Percentiles rank a stretch among this genome's conserved stretches.
Evolutionary conservation across 2,113 vertebrate species (phyloP).

Genomic region (Puntigrus tetrazona): DNA sequence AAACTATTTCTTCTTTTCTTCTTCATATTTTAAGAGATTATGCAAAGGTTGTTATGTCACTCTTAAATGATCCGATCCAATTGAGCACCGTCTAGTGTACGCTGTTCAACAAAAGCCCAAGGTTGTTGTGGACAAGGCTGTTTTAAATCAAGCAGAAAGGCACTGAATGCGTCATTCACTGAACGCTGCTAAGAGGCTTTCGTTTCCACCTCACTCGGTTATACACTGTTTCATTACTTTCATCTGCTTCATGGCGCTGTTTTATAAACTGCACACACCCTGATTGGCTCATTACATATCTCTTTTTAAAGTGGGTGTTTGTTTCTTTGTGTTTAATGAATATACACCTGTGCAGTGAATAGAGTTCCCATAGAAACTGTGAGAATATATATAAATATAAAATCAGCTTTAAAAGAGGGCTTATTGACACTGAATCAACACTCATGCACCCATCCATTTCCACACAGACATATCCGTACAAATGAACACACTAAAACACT

Average conservation of each 20-base stretch:
- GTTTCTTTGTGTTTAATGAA: constrained; percentile 30
- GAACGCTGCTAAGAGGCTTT: constrained; percentile 13
- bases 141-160: neutral
- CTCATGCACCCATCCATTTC: neutral
- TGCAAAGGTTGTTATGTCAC: constrained; percentile 1
- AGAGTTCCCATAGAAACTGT: constrained; percentile 19
- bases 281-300: constrained; percentile 37
- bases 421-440: neutral
- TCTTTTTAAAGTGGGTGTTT: neutral
- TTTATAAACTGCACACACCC: neutral
- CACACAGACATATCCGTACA: neutral
- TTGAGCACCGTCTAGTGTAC: neutral
- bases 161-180: constrained; percentile 25
- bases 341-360: neutral
- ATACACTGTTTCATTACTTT: constrained; percentile 21
- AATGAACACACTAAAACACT: neutral
- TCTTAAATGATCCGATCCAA: constrained; percentile 17
- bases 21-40: neutral
- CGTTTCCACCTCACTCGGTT: neutral
- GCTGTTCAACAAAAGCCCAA: neutral
- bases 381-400: neutral
- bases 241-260: neutral
- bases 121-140: constrained; percentile 17
- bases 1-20: neutral
- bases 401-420: neutral